phyloP scores from a whole-genome alignment of 2,888 invertebrate genomes.

The Thereva unica region DNA sequence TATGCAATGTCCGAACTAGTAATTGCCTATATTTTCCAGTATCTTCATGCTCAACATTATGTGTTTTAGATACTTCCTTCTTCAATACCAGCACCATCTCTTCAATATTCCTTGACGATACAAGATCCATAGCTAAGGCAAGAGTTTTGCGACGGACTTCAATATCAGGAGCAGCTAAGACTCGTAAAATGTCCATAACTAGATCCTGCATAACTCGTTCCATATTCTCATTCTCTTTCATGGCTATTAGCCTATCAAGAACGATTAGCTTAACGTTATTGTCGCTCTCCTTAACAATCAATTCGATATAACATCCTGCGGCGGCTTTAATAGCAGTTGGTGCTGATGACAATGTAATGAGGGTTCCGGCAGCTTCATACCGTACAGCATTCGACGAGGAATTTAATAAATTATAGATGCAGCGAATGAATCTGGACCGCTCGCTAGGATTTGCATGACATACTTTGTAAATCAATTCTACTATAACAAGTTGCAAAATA shows the following conservation, averaged over 20 bases:
- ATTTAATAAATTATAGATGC: slow-evolving; percentile 96
- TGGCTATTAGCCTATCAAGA: slow-evolving; percentile 85
- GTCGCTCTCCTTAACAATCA: slow-evolving; percentile 99
- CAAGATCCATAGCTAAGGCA: slow-evolving; percentile 84
- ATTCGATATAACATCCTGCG: slow-evolving; percentile 96
- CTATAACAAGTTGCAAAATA: slow-evolving; percentile 96
- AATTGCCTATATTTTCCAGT: slow-evolving; percentile 94
- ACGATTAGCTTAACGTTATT: slow-evolving; percentile 99
- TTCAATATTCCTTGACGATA: slow-evolving; percentile 89
- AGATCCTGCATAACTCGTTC: slow-evolving; percentile 85
- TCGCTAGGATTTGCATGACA: slow-evolving; percentile 96
- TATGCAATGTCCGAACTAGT: slow-evolving; percentile 91
- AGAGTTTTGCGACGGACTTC: slow-evolving; percentile 91
- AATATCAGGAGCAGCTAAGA: slow-evolving; percentile 88
- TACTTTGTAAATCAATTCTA: slow-evolving; percentile 98
- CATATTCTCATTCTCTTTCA: slow-evolving; percentile 80
- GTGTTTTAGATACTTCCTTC: slow-evolving; percentile 90
- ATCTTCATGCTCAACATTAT: slow-evolving; percentile 90
- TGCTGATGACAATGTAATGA: slow-evolving; percentile 95
- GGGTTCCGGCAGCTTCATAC: slow-evolving; percentile 97
- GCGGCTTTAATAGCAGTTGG: slow-evolving; percentile 98
- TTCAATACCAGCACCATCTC: slow-evolving; percentile 92
- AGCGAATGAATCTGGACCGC: slow-evolving; percentile 94
- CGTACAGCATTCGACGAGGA: slow-evolving; percentile 95
- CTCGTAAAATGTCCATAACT: slow-evolving; percentile 97